phyloP scores from a whole-genome alignment of 2,888 invertebrate genomes.

The Allacma fusca region DNA sequence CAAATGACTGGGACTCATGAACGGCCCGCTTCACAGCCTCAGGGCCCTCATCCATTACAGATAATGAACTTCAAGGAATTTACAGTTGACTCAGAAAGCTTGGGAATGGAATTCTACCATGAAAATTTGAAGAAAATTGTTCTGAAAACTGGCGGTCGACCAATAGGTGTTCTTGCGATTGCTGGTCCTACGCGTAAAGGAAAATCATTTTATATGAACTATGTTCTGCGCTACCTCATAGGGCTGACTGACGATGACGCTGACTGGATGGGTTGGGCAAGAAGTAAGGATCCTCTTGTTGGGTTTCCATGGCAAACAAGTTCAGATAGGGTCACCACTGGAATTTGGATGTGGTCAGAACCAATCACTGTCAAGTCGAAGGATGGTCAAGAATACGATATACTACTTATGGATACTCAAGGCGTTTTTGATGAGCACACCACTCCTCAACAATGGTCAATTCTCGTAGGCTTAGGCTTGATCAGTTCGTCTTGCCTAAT shows the following conservation, averaged over 20 bases:
- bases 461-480: conserved; percentile 47
- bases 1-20: background rate
- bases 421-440: conserved; percentile 49
- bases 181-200: conserved; percentile 3
- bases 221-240: background rate
- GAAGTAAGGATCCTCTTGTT: conserved; percentile 31
- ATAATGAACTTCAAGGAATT: background rate
- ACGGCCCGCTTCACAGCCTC: background rate
- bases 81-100: background rate
- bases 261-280: conserved; percentile 39
- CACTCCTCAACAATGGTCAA: conserved; percentile 41
- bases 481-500: conserved; percentile 46
- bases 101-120: background rate
- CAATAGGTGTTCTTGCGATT: background rate
- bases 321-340: conserved; percentile 46
- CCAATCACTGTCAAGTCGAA: conserved; percentile 42
- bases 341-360: background rate
- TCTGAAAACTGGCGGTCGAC: background rate
- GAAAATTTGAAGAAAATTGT: background rate
- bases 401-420: conserved; percentile 52
- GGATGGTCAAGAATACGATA: conserved; percentile 39
- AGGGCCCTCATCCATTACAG: conserved; percentile 8
- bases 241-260: conserved; percentile 10
- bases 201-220: conserved; percentile 3
- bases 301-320: conserved; percentile 44